Evolutionary conservation across 2,888 invertebrate genomes (phyloP).

Genomic region (Hartigia nigra): DNA sequence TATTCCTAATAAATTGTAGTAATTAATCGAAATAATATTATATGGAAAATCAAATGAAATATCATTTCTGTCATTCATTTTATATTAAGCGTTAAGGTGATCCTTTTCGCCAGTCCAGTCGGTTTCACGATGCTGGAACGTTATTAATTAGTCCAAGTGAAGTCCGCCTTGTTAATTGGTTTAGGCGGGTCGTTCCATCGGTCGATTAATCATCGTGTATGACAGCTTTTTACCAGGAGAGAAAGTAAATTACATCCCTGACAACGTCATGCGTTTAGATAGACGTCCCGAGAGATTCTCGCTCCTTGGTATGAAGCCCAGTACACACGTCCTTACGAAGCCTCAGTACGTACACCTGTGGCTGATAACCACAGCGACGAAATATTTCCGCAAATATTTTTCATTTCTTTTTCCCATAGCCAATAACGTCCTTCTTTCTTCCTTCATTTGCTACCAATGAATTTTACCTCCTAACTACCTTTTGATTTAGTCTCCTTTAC

Average conservation of each 20-base stretch:
- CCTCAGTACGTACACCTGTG: conserved; percentile 32
- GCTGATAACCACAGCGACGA: background rate
- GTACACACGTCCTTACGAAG: background rate
- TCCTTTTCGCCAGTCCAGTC: conserved; percentile 5
- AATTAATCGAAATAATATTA: background rate
- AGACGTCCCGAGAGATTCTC: conserved; percentile 41
- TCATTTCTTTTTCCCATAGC: conserved; percentile 6
- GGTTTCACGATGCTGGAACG: conserved; percentile 20
- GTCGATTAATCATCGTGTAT: conserved; percentile 5
- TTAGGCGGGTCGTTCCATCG: background rate
- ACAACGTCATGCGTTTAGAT: conserved; percentile 32
- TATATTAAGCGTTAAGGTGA: background rate
- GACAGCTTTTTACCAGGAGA: conserved; percentile 37
- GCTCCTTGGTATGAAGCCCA: conserved; percentile 25
- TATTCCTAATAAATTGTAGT: background rate
- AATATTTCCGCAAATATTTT: conserved; percentile 1
- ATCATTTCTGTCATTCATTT: background rate
- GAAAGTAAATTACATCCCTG: conserved; percentile 52
- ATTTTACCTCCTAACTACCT: background rate
- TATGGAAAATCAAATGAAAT: background rate
- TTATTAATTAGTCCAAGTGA: conserved; percentile 35
- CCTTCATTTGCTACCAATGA: conserved; percentile 10
- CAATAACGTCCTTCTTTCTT: conserved; percentile 19
- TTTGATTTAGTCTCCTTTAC: background rate
- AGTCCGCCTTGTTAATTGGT: conserved; percentile 32